A percentile compares a stretch with the other conserved stretches of the same genome.
phyloP scores from a whole-genome alignment of 2,113 vertebrate genomes.

The Mola mola region DNA sequence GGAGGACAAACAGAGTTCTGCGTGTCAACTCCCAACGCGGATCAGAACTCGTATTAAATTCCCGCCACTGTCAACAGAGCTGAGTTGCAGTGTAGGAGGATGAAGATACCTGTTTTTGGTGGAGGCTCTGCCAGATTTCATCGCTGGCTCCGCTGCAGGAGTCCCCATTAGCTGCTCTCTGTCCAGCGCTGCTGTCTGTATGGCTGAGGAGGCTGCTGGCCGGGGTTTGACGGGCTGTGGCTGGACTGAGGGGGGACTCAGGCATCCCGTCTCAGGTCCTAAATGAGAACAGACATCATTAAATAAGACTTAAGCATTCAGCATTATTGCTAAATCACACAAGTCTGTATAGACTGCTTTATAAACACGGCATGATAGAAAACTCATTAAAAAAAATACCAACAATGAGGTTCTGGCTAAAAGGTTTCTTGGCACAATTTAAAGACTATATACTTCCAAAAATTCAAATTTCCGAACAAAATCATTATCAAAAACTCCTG shows the following conservation, averaged over 20 bases:
- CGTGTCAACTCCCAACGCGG: slow-evolving; percentile 90
- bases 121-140: slow-evolving; percentile 90
- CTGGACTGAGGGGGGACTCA: slow-evolving; percentile 94
- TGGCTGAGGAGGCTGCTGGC: slow-evolving; percentile 93
- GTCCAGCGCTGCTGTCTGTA: slow-evolving; percentile 88
- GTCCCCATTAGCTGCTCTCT: slow-evolving; percentile 90
- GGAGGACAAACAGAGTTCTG: slow-evolving; percentile 91
- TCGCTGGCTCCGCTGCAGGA: slow-evolving; percentile 83
- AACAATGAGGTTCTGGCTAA: too few species aligned
- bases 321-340: background rate
- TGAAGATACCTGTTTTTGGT: slow-evolving; percentile 89
- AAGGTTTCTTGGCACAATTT: too few species aligned
- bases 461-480: too few species aligned
- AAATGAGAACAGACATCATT: slow-evolving; percentile 17
- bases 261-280: slow-evolving; percentile 93
- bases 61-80: slow-evolving; percentile 93
- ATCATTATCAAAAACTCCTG: too few species aligned
- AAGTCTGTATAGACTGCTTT: background rate
- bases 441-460: too few species aligned
- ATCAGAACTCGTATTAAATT: slow-evolving; percentile 94
- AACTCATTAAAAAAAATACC: background rate
- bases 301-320: slow-evolving; percentile 11
- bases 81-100: background rate
- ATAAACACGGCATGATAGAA: background rate
- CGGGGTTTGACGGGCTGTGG: slow-evolving; percentile 93